Conservation (phyloP, 2,797 vertebrate genomes). For the Acipenser transmontanus region DNA sequence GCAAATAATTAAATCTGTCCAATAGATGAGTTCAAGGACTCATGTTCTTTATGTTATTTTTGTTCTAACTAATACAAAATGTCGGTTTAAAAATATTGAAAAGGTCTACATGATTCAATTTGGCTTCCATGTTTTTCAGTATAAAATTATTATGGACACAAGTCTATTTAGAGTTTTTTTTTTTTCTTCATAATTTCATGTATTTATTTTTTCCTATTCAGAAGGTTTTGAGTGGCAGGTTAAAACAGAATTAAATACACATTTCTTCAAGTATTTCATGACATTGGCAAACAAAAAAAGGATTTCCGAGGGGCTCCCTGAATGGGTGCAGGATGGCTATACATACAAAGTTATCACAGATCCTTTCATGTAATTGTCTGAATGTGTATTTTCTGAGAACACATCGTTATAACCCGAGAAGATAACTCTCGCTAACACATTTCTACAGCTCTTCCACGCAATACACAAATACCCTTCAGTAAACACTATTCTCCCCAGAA, state of each 20-base stretch:
- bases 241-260: background rate
- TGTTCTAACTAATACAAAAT: too few relatives aligned
- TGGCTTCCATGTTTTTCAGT: too few relatives aligned
- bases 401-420: constrained; percentile 24
- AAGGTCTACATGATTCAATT: too few relatives aligned
- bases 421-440: constrained; percentile 21
- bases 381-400: constrained; percentile 34
- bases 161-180: too few relatives aligned
- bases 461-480: constrained; percentile 35
- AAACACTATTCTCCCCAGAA: constrained; percentile 49
- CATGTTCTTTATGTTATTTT: too few relatives aligned
- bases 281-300: background rate
- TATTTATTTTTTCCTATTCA: too few relatives aligned
- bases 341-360: constrained; percentile 39
- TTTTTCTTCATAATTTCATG: too few relatives aligned
- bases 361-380: constrained; percentile 47
- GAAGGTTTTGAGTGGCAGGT: background rate
- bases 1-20: too few relatives aligned
- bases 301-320: constrained; percentile 37
- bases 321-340: constrained; percentile 42
- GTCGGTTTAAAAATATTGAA: too few relatives aligned
- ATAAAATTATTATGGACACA: too few relatives aligned
- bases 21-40: too few relatives aligned
- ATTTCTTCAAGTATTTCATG: constrained; percentile 1
- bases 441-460: constrained; percentile 25